Conservation (phyloP, 2,888 invertebrate genomes). For the Tillus elongatus region DNA sequence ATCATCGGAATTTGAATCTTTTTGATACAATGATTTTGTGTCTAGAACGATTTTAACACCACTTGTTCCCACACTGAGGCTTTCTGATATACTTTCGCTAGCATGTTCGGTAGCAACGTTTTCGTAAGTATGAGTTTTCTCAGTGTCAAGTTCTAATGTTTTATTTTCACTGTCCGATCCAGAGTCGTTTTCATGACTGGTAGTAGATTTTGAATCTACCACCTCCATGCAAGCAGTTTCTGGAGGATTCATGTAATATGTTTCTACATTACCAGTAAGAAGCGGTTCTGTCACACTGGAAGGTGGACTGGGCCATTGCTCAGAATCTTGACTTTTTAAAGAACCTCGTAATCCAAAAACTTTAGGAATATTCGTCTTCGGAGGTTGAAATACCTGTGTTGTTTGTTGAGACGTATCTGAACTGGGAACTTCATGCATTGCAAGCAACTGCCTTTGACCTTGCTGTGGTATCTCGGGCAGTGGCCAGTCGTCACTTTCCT, state of each 20-base stretch:
- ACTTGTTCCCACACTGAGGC: constrained; percentile 37
- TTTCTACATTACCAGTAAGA: constrained; percentile 67
- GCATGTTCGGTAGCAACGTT: constrained; percentile 36
- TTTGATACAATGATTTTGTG: constrained; percentile 31
- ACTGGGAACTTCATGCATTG: constrained; percentile 40
- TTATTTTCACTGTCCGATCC: constrained; percentile 62
- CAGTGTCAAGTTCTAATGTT: constrained; percentile 48
- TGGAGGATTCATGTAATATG: constrained; percentile 69
- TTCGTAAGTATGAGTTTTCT: constrained; percentile 38
- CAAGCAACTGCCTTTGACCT: constrained; percentile 32
- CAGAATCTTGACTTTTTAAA: constrained; percentile 54
- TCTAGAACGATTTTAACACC: constrained; percentile 39
- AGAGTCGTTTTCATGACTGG: constrained; percentile 49
- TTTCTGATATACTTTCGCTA: constrained; percentile 38
- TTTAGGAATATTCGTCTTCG: constrained; percentile 36
- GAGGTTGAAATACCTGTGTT: constrained; percentile 39
- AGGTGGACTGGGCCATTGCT: constrained; percentile 76
- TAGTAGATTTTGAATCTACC: constrained; percentile 54
- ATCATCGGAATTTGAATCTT: constrained; percentile 43
- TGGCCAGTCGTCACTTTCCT: constrained; percentile 70
- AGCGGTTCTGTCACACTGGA: constrained; percentile 61
- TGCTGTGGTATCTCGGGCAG: constrained; percentile 57
- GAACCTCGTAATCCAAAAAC: constrained; percentile 39
- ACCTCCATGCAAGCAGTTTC: constrained; percentile 71
- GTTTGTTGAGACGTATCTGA: constrained; percentile 40